Base-by-base conservation (phyloP, 1,140 invertebrate genomes). In the Caerostris extrusa region DNA sequence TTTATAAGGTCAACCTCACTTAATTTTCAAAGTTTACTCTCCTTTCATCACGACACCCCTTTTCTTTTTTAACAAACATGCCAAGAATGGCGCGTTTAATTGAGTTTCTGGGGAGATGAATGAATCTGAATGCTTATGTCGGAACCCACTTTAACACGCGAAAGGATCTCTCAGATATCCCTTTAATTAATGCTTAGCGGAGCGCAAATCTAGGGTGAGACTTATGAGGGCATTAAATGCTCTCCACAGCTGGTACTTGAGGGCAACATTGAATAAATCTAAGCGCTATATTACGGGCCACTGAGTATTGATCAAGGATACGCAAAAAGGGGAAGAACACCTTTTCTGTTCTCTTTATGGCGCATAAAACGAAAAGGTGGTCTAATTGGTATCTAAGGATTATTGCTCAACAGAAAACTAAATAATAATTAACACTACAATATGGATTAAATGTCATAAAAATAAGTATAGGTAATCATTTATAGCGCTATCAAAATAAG, bases 111-210 rank as follows among this genome's bases (percentile, higher is more conserved):
- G 50, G 5, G 69, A 12, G 19, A 77, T 7, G 50, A 77, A 77
- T 77, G 50, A 34, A 34, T 8, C 69, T 77, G 69, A 77, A 8
- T 10, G 7, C 50, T 50, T 12, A 12, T 17, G 14, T 64, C 14
- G 61, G n/a, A 17, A 64, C 61, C 7, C 12, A 34, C 34, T 19
- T 69, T 69, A 77, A 77, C 69, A 77, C 69, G 10, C 19, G 19
- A 53, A 77, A 19, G 34, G 67, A 50, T 34, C 69, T 77, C 69
- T 77, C 14, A 53, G 69, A 34, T 77, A 77, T 77, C 69, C 50
- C 69, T 77, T 77, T 77, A 77, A 77, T 77, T 77, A 77, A 77
- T 77, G 69, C 69, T 77, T 77, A 77, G 19, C 69, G 34, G 50
- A 53, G 69, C 12, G 69, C 69, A 77, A 77, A 77, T 77, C 69